Evolutionary conservation across 2,797 vertebrate species (phyloP).

Genomic region (Sternotherus odoratus): DNA sequence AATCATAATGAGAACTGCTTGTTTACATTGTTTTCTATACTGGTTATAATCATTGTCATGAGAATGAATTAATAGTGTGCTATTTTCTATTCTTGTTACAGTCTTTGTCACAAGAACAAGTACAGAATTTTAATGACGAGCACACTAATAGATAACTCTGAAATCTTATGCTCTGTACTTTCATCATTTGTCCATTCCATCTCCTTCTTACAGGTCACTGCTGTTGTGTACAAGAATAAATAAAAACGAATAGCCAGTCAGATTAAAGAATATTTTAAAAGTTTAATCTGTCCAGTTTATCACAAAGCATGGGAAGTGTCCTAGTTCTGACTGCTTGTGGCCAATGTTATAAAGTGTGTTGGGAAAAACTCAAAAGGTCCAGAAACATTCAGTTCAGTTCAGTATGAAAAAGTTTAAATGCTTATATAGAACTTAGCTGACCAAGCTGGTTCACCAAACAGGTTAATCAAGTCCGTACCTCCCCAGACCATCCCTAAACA

Average conservation of each 20-base stretch:
- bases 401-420: neutral
- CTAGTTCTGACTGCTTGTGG: neutral
- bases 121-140: conserved; percentile 5
- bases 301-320: neutral
- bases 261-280: neutral
- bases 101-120: neutral
- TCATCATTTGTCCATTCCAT: neutral
- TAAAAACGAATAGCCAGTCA: neutral
- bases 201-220: neutral
- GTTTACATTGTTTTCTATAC: neutral
- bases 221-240: neutral
- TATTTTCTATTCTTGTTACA: conserved; percentile 4
- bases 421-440: neutral
- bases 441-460: neutral
- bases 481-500: neutral
- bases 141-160: neutral
- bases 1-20: neutral
- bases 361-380: neutral
- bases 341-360: neutral
- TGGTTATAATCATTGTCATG: neutral
- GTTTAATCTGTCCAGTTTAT: neutral
- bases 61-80: neutral
- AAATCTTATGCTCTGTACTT: neutral
- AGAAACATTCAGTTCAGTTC: neutral
- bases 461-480: neutral